Evolutionary conservation across 2,797 vertebrate genomes (phyloP).

Genomic region (Sternarchorhynchus goeldii): DNA sequence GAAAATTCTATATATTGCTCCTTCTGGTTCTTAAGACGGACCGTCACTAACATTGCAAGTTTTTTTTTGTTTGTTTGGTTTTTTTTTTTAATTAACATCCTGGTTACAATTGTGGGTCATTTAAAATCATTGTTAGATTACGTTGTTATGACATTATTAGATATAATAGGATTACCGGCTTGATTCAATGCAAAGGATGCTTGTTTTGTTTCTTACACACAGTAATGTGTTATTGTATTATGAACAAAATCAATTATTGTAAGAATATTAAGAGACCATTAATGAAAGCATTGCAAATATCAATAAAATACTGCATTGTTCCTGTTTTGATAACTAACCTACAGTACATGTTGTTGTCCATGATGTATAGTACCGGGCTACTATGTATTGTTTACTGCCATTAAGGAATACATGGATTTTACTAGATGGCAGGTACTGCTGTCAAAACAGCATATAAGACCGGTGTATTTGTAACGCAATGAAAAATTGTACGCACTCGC

Average conservation of each 20-base stretch:
- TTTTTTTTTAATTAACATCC: background rate
- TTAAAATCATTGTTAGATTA: slow-evolving; percentile 3
- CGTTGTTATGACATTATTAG: slow-evolving; percentile 13
- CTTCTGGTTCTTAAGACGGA: background rate
- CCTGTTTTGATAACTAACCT: slow-evolving; percentile 27
- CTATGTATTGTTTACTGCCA: too few species aligned
- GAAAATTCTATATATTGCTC: background rate
- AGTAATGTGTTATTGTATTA: slow-evolving; percentile 16
- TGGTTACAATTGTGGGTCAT: background rate
- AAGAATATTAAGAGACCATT: slow-evolving; percentile 15
- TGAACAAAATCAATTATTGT: slow-evolving; percentile 11
- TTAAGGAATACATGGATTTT: too few species aligned
- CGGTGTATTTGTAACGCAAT: too few species aligned
- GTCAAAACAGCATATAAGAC: too few species aligned
- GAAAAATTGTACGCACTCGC: too few species aligned
- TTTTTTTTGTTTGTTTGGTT: background rate
- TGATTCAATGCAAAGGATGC: background rate
- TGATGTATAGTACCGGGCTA: too few species aligned
- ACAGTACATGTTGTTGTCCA: background rate
- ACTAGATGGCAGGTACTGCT: too few species aligned
- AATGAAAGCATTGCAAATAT: slow-evolving; percentile 41
- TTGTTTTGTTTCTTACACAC: background rate
- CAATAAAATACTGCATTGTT: slow-evolving; percentile 51
- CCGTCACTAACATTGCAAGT: background rate
- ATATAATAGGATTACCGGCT: background rate